Percentiles rank a stretch among this genome's conserved stretches.
phyloP scores from a whole-genome alignment of 2,113 vertebrate genomes.

The Porphyrio hochstetteri region DNA sequence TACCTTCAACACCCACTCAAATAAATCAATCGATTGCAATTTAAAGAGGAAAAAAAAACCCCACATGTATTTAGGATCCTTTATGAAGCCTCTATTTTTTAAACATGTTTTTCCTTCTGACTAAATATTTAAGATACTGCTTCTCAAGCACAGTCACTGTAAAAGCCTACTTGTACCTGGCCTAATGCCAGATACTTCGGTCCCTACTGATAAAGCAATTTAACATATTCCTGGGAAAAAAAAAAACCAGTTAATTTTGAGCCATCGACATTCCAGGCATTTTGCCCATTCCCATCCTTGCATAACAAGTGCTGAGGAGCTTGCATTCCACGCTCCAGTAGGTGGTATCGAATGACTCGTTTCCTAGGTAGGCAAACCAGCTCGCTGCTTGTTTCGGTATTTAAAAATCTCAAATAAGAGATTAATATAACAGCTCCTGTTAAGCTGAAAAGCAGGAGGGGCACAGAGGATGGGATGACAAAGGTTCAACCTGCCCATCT shows the following conservation, averaged over 20 bases:
- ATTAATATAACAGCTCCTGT: neutral
- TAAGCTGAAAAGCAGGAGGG: neutral
- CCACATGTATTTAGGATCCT: neutral
- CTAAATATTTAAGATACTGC: neutral
- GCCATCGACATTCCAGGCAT: conserved; percentile 43
- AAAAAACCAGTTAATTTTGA: conserved; percentile 17
- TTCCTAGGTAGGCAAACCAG: neutral
- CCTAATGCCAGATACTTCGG: neutral
- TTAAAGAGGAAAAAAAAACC: neutral
- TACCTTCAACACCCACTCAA: neutral
- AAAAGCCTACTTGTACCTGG: neutral
- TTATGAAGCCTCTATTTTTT: neutral
- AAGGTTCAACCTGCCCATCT: neutral
- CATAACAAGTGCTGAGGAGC: conserved; percentile 20
- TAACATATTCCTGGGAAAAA: conserved; percentile 19
- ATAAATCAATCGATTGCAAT: neutral
- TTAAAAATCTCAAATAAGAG: neutral
- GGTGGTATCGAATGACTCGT: conserved; percentile 24
- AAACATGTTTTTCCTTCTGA: neutral
- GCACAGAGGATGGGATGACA: neutral
- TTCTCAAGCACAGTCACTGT: neutral
- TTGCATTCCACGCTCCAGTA: conserved; percentile 23
- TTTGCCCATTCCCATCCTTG: conserved; percentile 45
- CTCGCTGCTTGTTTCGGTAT: conserved; percentile 10
- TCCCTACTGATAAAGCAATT: neutral